phyloP scores from a whole-genome alignment of 2,797 vertebrate species.

The Hoplostethus mediterraneus region DNA sequence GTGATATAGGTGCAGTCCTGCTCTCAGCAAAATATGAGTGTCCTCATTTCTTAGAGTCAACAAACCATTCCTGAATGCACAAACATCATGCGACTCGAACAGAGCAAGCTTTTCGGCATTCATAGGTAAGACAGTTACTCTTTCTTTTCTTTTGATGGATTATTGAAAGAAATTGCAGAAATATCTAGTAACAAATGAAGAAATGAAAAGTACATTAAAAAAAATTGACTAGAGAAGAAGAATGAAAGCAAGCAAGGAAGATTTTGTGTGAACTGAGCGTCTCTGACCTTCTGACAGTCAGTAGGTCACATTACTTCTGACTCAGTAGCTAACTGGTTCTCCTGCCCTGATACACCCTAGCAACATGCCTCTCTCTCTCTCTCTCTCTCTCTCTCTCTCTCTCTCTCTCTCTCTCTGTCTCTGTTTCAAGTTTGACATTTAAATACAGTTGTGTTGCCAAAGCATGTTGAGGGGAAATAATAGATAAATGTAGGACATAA shows the following conservation, averaged over 20 bases:
- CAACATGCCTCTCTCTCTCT: constrained; percentile 44
- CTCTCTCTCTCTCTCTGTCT: constrained; percentile 4
- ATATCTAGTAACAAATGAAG: too few relatives aligned
- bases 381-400: background rate
- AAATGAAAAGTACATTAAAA: background rate
- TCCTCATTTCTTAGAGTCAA: background rate
- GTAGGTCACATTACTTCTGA: constrained; percentile 77
- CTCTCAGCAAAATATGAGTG: background rate
- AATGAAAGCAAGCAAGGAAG: constrained; percentile 10
- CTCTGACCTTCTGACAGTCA: constrained; percentile 66
- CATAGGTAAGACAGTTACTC: too few relatives aligned
- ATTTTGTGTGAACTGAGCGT: constrained; percentile 17
- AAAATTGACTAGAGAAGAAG: background rate
- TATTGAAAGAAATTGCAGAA: background rate
- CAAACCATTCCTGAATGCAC: too few relatives aligned
- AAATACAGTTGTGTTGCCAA: too few relatives aligned
- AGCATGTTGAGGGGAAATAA: too few relatives aligned
- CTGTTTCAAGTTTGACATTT: too few relatives aligned
- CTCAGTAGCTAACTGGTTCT: constrained; percentile 75
- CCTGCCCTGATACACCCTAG: constrained; percentile 59
- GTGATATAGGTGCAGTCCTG: background rate
- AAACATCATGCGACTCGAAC: too few relatives aligned
- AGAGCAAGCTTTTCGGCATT: too few relatives aligned
- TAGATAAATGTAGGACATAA: too few relatives aligned
- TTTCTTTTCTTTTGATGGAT: background rate